Conservation (phyloP, 1,140 invertebrate species). For the Conopomorpha cramerella region DNA sequence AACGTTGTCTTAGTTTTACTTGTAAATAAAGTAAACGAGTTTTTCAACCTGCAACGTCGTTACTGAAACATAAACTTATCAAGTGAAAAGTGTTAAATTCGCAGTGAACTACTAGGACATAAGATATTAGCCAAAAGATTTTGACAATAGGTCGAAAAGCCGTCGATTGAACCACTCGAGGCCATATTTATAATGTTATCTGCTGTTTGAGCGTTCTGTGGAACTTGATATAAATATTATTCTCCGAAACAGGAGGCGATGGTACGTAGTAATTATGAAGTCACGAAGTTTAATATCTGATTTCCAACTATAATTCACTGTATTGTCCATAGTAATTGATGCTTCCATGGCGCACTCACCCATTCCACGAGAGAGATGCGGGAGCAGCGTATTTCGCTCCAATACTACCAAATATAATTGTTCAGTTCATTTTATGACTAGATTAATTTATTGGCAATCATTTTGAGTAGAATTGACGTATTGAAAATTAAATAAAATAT, state of each 20-base stretch:
- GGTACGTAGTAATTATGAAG: too few species aligned
- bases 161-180: constrained; percentile 53
- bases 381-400: too few species aligned
- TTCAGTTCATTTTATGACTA: too few species aligned
- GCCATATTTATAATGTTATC: constrained; percentile 64
- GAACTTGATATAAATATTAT: constrained; percentile 53
- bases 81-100: constrained; percentile 24
- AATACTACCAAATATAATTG: too few species aligned
- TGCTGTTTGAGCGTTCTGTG: constrained; percentile 55
- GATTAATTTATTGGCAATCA: too few species aligned
- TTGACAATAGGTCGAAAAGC: constrained; percentile 55
- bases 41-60: constrained; percentile 20
- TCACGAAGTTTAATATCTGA: too few species aligned
- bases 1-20: constrained; percentile 59
- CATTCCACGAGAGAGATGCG: too few species aligned
- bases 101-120: constrained; percentile 26
- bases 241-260: constrained; percentile 41
- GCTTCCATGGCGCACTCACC: constrained; percentile 40
- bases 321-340: constrained; percentile 45
- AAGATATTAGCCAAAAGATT: constrained; percentile 26
- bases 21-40: constrained; percentile 57
- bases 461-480: too few species aligned
- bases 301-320: too few species aligned
- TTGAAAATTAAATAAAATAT: too few species aligned
- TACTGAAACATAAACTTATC: constrained; percentile 17